Base-by-base conservation (phyloP, 1,140 invertebrate genomes). In the Macrotrachela quadricornifera region DNA sequence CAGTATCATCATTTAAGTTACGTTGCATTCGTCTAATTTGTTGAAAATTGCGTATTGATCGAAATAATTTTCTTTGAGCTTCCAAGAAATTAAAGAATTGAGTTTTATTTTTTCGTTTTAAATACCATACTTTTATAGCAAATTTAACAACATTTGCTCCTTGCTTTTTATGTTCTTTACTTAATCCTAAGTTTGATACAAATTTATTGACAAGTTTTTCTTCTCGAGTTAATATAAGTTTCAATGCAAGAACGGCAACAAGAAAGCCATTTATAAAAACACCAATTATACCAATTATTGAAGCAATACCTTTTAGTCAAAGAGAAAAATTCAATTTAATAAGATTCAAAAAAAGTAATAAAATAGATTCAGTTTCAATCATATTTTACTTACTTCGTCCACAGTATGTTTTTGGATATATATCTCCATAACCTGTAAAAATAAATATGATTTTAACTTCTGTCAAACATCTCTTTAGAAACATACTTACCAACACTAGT, bases 361-460 rank as follows among this genome's bases (percentile, higher is more conserved):
- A n/a, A n/a, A n/a, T n/a, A n/a, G n/a, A n/a, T n/a, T n/a, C n/a
- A n/a, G n/a, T n/a, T n/a, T 30, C n/a, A n/a, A n/a, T n/a, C n/a
- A n/a, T 30, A 2, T 30, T 30, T 8, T 30, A 30, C 21, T 30
- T 30, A 30, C 21, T 85, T 71, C 91, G 77, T 62, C 91, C 91
- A 75, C 90, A 96, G 76, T 96, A 95, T 59, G 92, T 97, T 75
- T 96, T 95, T 65, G 92, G 92, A 66, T 97, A 90, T 71, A 99
- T 92, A 76, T 99, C 92, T 67, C 92, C 92, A 76, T 95, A 97
- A 66, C 90, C 21, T 30, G 8, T 4, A 30, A 30, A 30, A 30
- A 4, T n/a, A n/a, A n/a, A n/a, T n/a, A n/a, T n/a, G n/a, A n/a
- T n/a, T n/a, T n/a, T n/a, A n/a, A 30, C 8, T 30, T 30, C 21